Conservation (phyloP, 30 jellyfish, hydroid and myxozoan species). For the Turritopsis dohrnii region DNA sequence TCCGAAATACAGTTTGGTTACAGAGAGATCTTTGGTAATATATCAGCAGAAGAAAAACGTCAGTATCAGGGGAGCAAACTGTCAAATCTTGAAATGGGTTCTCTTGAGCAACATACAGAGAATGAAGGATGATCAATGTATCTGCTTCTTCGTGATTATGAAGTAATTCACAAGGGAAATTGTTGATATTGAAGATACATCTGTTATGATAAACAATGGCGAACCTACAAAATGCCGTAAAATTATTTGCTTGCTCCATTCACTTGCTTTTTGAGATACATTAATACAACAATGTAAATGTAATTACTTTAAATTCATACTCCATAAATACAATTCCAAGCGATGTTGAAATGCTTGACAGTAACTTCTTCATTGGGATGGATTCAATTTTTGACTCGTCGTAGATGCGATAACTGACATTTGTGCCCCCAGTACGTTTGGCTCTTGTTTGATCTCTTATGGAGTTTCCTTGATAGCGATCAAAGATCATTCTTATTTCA, state of each 20-base stretch:
- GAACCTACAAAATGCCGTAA: neutral
- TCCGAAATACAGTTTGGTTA: neutral
- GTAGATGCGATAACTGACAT: neutral
- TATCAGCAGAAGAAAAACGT: neutral
- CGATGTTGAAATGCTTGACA: neutral
- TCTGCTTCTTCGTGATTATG: neutral
- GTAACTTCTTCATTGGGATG: neutral
- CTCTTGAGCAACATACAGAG: neutral
- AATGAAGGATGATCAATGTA: neutral
- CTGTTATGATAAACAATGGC: neutral
- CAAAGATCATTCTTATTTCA: neutral
- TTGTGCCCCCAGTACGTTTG: neutral
- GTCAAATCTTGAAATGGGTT: neutral
- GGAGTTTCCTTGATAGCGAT: neutral
- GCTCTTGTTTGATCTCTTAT: neutral
- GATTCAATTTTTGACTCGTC: neutral
- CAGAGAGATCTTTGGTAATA: neutral
- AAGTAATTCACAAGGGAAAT: neutral
- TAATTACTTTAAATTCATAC: neutral
- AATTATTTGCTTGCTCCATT: neutral
- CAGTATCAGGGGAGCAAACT: neutral
- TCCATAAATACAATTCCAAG: neutral
- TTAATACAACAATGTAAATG: too few species aligned
- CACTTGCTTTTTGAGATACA: neutral
- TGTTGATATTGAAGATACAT: neutral